Conservation (phyloP, 2,888 invertebrate species). For the Acronicta alni region DNA sequence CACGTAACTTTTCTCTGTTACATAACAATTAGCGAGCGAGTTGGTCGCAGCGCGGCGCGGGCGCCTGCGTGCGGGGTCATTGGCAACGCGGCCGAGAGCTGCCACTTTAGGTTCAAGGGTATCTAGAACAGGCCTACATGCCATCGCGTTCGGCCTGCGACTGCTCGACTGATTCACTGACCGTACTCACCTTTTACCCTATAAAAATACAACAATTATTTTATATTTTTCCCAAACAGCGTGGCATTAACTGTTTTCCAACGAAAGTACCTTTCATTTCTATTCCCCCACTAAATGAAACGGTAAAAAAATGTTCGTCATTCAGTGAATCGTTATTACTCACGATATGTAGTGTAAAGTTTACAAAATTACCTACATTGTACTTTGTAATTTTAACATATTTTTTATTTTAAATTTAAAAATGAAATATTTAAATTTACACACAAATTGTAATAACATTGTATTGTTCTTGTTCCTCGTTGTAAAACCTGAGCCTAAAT, state of each 20-base stretch:
- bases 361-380: neutral
- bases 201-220: slow-evolving; percentile 8
- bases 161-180: slow-evolving; percentile 18
- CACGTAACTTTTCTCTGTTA: slow-evolving; percentile 81
- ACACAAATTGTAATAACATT: no score
- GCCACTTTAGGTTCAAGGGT: slow-evolving; percentile 90
- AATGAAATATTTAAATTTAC: no score
- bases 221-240: slow-evolving; percentile 13
- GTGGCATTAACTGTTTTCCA: slow-evolving; percentile 6
- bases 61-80: slow-evolving; percentile 91
- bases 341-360: slow-evolving; percentile 9
- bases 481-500: neutral
- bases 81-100: slow-evolving; percentile 89
- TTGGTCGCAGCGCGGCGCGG: slow-evolving; percentile 71
- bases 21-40: slow-evolving; percentile 86
- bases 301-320: slow-evolving; percentile 15
- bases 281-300: slow-evolving; percentile 11
- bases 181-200: slow-evolving; percentile 22
- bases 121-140: slow-evolving; percentile 82
- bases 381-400: no score
- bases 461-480: neutral
- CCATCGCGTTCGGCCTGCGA: slow-evolving; percentile 57
- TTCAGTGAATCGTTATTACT: slow-evolving; percentile 13
- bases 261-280: slow-evolving; percentile 34
- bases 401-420: no score